A percentile compares a stretch with the other conserved stretches of the same genome.
These are phyloP conservation scores for Rotaria magnacalcarata DNA, from an alignment of 2,888 invertebrate genomes.

Conservation along the genomic window DNA sequence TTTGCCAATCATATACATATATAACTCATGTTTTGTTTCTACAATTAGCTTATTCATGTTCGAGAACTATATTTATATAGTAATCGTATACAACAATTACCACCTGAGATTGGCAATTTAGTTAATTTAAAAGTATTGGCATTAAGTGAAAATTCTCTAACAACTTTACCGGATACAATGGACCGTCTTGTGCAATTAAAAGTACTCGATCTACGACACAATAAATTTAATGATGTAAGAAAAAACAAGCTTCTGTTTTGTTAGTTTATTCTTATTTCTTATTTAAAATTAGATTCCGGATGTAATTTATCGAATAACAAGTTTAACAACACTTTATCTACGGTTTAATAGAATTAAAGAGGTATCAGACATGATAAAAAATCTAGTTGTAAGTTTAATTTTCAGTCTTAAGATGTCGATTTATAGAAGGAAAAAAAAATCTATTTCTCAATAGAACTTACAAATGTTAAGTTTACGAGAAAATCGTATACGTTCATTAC, in stretches of 20 bases:
- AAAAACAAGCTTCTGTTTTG: background rate
- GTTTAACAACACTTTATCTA: constrained; percentile 86
- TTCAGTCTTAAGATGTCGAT: too few relatives aligned
- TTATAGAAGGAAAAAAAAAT: too few relatives aligned
- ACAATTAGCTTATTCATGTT: constrained; percentile 40
- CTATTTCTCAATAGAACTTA: constrained; percentile 64
- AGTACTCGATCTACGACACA: constrained; percentile 92
- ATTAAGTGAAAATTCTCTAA: constrained; percentile 92
- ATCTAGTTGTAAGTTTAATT: constrained; percentile 40
- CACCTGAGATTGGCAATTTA: constrained; percentile 57
- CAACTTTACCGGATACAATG: constrained; percentile 86
- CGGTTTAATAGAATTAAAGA: constrained; percentile 89
- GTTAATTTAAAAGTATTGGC: constrained; percentile 84
- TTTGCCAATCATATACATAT: background rate
- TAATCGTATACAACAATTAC: constrained; percentile 82
- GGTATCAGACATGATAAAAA: constrained; percentile 77
- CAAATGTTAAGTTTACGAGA: constrained; percentile 97
- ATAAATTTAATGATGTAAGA: constrained; percentile 80
- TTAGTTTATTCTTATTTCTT: background rate
- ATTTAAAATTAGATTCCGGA: constrained; percentile 72
- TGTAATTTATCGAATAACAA: constrained; percentile 85
- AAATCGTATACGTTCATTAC: constrained; percentile 92
- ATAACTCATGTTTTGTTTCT: background rate
- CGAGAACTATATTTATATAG: constrained; percentile 91
- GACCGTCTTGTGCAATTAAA: constrained; percentile 77